phyloP scores from a whole-genome alignment of 2,888 invertebrate species.

The Baronia brevicornis region DNA sequence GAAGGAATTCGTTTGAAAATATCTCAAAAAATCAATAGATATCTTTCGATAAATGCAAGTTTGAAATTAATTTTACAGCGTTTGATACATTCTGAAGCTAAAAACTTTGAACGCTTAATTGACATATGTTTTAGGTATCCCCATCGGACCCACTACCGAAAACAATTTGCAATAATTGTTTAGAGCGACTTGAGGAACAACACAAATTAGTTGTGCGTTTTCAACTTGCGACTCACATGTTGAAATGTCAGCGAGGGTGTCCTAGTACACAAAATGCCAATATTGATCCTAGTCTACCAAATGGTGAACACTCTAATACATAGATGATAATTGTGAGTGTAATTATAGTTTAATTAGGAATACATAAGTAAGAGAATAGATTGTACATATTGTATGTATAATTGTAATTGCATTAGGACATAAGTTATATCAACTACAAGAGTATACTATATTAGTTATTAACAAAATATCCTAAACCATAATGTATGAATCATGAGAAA shows the following conservation, averaged over 20 bases:
- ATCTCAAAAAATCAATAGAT: slow-evolving; percentile 86
- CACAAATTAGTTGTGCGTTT: slow-evolving; percentile 68
- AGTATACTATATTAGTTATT: too few relatives aligned
- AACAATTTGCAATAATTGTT: slow-evolving; percentile 78
- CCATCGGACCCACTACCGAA: slow-evolving; percentile 81
- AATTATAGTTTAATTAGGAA: too few relatives aligned
- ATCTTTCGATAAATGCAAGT: slow-evolving; percentile 87
- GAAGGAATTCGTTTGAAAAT: slow-evolving; percentile 84
- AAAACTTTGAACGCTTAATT: background rate
- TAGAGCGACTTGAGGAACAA: slow-evolving; percentile 75
- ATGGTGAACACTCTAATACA: too few relatives aligned
- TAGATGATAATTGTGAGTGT: too few relatives aligned
- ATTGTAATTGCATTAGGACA: too few relatives aligned
- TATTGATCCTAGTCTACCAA: too few relatives aligned
- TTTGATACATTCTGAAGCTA: slow-evolving; percentile 1
- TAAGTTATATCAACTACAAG: too few relatives aligned
- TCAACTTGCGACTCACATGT: slow-evolving; percentile 57
- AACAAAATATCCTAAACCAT: too few relatives aligned
- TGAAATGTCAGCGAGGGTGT: slow-evolving; percentile 46
- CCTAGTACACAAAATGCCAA: too few relatives aligned
- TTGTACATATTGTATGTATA: too few relatives aligned
- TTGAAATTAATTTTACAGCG: slow-evolving; percentile 2
- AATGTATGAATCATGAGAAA: too few relatives aligned
- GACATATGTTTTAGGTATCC: slow-evolving; percentile 66
- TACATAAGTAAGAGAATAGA: too few relatives aligned